These are phyloP conservation scores for Cheilinus undulatus DNA, from an alignment of 2,113 vertebrate genomes.

Conservation along the genomic window DNA sequence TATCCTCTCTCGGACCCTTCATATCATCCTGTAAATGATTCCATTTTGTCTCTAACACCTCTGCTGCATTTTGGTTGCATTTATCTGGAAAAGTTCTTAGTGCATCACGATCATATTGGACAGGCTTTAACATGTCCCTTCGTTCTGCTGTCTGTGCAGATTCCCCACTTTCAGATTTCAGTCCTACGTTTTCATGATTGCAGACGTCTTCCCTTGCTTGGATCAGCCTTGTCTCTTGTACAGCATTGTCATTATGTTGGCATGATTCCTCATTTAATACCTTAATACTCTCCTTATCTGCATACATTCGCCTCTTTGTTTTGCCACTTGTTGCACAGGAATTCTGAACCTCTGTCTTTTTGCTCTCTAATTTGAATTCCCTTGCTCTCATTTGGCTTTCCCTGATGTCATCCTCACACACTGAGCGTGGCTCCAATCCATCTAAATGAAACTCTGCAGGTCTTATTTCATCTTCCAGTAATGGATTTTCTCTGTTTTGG, in stretches of 20 bases:
- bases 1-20: slow-evolving; percentile 41
- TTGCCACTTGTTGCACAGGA: slow-evolving; percentile 9
- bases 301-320: slow-evolving; percentile 12
- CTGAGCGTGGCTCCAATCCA: slow-evolving; percentile 24
- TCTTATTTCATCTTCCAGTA: slow-evolving; percentile 33
- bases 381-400: slow-evolving; percentile 13
- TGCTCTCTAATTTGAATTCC: slow-evolving; percentile 2
- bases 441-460: slow-evolving; percentile 7
- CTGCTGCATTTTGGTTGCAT: neutral
- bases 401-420: slow-evolving; percentile 3
- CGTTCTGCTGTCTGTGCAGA: slow-evolving; percentile 13
- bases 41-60: slow-evolving; percentile 23
- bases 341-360: slow-evolving; percentile 15
- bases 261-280: slow-evolving; percentile 4
- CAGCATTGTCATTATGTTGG: neutral
- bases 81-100: slow-evolving; percentile 23
- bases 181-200: neutral
- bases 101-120: slow-evolving; percentile 14
- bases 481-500: slow-evolving; percentile 39
- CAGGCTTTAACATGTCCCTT: neutral
- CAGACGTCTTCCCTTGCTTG: neutral
- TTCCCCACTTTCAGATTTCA: slow-evolving; percentile 22
- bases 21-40: slow-evolving; percentile 3
- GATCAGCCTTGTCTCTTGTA: slow-evolving; percentile 6
- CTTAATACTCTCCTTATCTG: slow-evolving; percentile 3